These are phyloP conservation scores for Tragelaphus buxtoni DNA, from an alignment of 2,113 vertebrate species.

Conservation along the genomic window DNA sequence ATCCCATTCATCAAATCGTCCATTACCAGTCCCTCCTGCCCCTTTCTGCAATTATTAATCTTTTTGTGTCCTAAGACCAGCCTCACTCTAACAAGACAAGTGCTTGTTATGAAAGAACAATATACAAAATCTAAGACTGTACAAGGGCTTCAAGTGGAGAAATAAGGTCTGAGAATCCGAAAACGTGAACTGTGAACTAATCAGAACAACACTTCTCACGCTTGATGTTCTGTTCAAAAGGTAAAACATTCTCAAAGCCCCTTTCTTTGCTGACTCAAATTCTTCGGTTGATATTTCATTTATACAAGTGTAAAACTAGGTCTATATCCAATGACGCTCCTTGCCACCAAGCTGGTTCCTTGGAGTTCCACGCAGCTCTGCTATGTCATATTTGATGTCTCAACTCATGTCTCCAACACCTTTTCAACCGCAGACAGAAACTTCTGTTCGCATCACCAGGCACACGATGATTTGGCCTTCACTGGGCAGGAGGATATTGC, in stretches of 20 bases:
- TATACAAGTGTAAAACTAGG: neutral
- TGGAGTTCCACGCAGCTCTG: rapidly evolving
- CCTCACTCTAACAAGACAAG: neutral
- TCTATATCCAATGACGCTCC: rapidly evolving
- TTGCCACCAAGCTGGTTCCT: neutral
- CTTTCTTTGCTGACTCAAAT: neutral
- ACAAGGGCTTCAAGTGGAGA: neutral
- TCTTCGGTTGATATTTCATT: neutral
- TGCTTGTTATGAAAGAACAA: neutral
- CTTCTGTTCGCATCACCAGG: neutral
- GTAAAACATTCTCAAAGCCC: neutral
- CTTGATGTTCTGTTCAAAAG: neutral
- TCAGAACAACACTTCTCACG: neutral
- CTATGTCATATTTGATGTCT: neutral
- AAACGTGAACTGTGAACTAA: no score
- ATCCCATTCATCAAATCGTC: neutral
- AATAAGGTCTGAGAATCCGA: neutral
- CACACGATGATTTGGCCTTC: neutral
- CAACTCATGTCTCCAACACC: neutral
- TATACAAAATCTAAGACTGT: neutral
- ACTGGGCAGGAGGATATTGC: neutral
- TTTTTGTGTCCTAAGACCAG: neutral
- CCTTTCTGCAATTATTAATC: neutral
- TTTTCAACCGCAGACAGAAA: neutral
- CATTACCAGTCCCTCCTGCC: neutral